Evolutionary conservation across 2,797 vertebrate species (phyloP).

Genomic region (Syngnathus rostellatus): DNA sequence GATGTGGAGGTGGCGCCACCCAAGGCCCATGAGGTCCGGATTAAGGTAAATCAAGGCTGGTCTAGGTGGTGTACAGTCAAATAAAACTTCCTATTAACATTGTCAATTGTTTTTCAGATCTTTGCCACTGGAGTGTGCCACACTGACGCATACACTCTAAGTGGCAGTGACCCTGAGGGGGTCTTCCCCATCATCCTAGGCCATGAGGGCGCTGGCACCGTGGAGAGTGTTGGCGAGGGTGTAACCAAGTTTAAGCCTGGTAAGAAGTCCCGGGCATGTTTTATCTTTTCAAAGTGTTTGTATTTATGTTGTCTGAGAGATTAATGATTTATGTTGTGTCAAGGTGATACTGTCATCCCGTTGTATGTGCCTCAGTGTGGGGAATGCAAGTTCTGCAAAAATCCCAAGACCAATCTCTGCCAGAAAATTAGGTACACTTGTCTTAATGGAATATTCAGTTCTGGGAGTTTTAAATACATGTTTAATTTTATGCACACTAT

Average conservation of each 20-base stretch:
- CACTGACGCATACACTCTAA: constrained; percentile 90
- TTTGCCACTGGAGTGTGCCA: constrained; percentile 90
- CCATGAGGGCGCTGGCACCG: constrained; percentile 88
- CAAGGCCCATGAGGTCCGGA: constrained; percentile 87
- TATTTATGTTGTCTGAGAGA: background rate
- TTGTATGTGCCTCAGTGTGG: constrained; percentile 91
- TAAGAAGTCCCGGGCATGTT: constrained; percentile 27
- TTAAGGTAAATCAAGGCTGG: constrained; percentile 77
- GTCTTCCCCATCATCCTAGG: constrained; percentile 91
- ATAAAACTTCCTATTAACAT: background rate
- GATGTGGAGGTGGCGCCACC: constrained; percentile 92
- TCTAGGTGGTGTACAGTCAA: background rate
- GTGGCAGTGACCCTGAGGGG: constrained; percentile 88
- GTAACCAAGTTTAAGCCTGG: constrained; percentile 89
- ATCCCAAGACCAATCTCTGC: constrained; percentile 95
- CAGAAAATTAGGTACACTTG: constrained; percentile 89
- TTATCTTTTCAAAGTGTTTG: background rate
- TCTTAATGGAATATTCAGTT: background rate
- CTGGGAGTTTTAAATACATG: background rate
- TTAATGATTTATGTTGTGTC: constrained; percentile 8
- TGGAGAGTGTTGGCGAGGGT: constrained; percentile 91
- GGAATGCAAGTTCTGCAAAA: constrained; percentile 95
- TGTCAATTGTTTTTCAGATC: constrained; percentile 61
- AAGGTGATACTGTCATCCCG: constrained; percentile 88
- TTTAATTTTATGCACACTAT: background rate